phyloP scores from a whole-genome alignment of 2,113 vertebrate genomes.

The Coptodon rendalli region DNA sequence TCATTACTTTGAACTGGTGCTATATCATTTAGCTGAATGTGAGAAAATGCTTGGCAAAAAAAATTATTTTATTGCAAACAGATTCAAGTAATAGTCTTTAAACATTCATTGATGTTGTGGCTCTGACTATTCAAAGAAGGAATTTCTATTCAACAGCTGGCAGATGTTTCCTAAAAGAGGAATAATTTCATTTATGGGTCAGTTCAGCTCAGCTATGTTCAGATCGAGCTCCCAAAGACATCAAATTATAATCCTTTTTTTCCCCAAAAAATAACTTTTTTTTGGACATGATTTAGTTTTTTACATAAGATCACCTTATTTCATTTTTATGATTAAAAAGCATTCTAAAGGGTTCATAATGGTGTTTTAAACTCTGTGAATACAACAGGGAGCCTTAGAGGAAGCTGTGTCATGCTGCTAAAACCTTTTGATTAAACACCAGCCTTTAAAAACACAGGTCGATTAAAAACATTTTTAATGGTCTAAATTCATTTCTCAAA shows the following conservation, averaged over 20 bases:
- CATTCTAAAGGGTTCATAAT: slow-evolving; percentile 2
- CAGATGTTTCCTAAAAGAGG: background rate
- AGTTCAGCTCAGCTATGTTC: background rate
- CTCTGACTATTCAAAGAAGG: background rate
- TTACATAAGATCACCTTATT: background rate
- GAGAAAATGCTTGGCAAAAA: background rate
- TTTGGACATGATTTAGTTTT: background rate
- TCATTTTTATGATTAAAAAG: slow-evolving; percentile 9
- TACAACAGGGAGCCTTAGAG: background rate
- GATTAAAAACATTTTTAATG: background rate
- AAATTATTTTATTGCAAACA: background rate
- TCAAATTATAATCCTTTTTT: background rate
- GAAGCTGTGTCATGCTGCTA: background rate
- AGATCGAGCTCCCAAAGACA: background rate
- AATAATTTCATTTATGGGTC: background rate
- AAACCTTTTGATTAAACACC: slow-evolving; percentile 7
- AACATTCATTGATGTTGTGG: background rate
- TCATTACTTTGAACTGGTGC: background rate
- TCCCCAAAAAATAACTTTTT: background rate
- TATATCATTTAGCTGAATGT: background rate
- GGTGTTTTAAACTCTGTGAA: background rate
- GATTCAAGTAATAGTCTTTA: background rate
- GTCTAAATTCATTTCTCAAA: background rate
- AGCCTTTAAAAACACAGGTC: background rate
- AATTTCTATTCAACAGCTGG: background rate